Evolutionary conservation across 1,140 invertebrate genomes (phyloP).

Genomic region (Aethina tumida): DNA sequence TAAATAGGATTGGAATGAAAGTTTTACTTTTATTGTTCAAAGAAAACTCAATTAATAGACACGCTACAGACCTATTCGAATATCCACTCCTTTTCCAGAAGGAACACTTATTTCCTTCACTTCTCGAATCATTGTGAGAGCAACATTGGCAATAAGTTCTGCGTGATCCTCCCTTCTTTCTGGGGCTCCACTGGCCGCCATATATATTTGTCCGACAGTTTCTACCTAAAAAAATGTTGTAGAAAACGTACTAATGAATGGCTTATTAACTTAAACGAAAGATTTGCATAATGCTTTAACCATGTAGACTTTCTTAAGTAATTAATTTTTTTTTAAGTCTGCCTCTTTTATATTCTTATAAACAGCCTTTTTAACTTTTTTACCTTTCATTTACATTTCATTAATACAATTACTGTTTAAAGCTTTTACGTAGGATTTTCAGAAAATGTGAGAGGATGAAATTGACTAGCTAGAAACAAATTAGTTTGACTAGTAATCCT

Average conservation of each 20-base stretch:
- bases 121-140: slow-evolving; percentile 52
- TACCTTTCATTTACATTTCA: background rate
- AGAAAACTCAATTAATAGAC: slow-evolving; percentile 1
- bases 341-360: slow-evolving; percentile 1
- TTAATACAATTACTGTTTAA: background rate
- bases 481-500: too few relatives aligned
- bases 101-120: slow-evolving; percentile 43
- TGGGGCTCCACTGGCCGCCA: slow-evolving; percentile 78
- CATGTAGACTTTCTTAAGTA: background rate
- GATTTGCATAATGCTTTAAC: background rate
- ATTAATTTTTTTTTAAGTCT: background rate
- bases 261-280: background rate
- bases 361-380: background rate
- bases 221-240: slow-evolving; percentile 60
- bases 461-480: too few relatives aligned
- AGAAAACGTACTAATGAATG: slow-evolving; percentile 34
- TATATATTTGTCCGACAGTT: slow-evolving; percentile 78
- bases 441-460: too few relatives aligned
- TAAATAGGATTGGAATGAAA: background rate
- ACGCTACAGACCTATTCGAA: slow-evolving; percentile 46
- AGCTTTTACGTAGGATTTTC: too few relatives aligned
- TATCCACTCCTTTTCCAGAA: slow-evolving; percentile 42
- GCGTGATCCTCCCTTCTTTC: slow-evolving; percentile 71
- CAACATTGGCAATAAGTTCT: slow-evolving; percentile 64
- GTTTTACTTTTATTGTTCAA: background rate